Evolutionary conservation across 2,888 invertebrate species (phyloP).

Genomic region (Drosophila conformis): DNA sequence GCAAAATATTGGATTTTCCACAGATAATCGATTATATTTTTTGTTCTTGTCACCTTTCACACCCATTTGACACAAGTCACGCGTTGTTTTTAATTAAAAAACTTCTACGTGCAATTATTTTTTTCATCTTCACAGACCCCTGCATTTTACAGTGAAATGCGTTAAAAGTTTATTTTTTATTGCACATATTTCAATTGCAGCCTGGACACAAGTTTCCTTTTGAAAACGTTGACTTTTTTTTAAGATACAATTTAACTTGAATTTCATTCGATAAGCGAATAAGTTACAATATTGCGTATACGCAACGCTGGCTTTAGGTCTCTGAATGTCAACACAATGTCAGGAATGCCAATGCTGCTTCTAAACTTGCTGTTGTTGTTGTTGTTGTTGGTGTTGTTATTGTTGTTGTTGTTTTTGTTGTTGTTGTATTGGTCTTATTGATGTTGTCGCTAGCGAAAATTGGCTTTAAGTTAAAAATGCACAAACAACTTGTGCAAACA

Average conservation of each 20-base stretch:
- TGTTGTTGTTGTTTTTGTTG: slow-evolving; percentile 7
- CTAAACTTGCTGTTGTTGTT: slow-evolving; percentile 7
- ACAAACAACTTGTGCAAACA: slow-evolving; percentile 54
- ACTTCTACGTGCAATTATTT: slow-evolving; percentile 78
- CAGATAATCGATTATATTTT: slow-evolving; percentile 14
- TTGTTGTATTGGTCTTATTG: slow-evolving; percentile 23
- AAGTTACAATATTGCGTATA: slow-evolving; percentile 55
- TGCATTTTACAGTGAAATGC: slow-evolving; percentile 54
- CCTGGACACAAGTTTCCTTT: slow-evolving; percentile 16
- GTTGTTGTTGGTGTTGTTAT: slow-evolving; percentile 1
- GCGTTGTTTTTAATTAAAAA: slow-evolving; percentile 78
- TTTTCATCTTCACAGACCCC: slow-evolving; percentile 26
- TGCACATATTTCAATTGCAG: slow-evolving; percentile 29
- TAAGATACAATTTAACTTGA: slow-evolving; percentile 10
- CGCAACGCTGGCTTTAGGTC: slow-evolving; percentile 31
- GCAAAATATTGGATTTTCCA: neutral
- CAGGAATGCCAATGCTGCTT: slow-evolving; percentile 12
- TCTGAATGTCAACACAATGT: slow-evolving; percentile 67
- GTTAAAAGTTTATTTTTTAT: slow-evolving; percentile 44
- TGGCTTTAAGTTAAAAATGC: slow-evolving; percentile 63
- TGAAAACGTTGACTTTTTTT: slow-evolving; percentile 2
- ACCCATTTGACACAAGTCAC: slow-evolving; percentile 71
- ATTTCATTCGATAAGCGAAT: slow-evolving; percentile 31
- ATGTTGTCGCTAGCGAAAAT: slow-evolving; percentile 45
- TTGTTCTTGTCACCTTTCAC: slow-evolving; percentile 51